Evolutionary conservation across 2,888 invertebrate species (phyloP).

Genomic region (Ophion slaviceki): DNA sequence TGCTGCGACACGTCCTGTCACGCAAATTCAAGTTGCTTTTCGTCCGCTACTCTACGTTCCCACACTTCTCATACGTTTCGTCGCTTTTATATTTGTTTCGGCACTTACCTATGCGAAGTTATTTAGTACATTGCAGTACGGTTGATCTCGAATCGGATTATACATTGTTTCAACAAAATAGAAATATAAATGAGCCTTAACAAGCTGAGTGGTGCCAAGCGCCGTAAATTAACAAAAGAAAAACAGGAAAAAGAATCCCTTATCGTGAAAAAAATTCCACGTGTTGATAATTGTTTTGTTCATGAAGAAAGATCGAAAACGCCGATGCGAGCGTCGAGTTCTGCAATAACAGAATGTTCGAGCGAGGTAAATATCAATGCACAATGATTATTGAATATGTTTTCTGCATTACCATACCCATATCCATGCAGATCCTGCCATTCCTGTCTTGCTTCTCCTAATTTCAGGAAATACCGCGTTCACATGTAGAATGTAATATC

Average conservation of each 20-base stretch:
- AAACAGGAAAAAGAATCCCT: slow-evolving; percentile 38
- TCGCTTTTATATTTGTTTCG: slow-evolving; percentile 17
- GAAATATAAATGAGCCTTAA: slow-evolving; percentile 32
- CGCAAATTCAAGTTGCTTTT: slow-evolving; percentile 10
- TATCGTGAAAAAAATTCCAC: slow-evolving; percentile 33
- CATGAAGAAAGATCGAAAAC: slow-evolving; percentile 23
- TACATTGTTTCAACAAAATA: slow-evolving; percentile 4
- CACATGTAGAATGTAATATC: slow-evolving; percentile 26
- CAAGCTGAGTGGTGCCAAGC: slow-evolving; percentile 41
- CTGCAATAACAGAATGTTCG: slow-evolving; percentile 19
- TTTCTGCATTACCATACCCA: slow-evolving; percentile 12
- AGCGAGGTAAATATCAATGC: slow-evolving; percentile 29
- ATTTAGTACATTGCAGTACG: slow-evolving; percentile 5
- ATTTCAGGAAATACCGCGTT: slow-evolving; percentile 42
- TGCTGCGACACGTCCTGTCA: slow-evolving; percentile 16
- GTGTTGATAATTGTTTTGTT: slow-evolving; percentile 43
- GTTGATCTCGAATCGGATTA: neutral
- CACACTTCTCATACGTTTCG: neutral
- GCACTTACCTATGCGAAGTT: neutral
- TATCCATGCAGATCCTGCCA: slow-evolving; percentile 3
- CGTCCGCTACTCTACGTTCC: neutral
- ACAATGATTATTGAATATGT: neutral
- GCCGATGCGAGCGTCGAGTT: slow-evolving; percentile 36
- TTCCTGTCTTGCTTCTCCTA: slow-evolving; percentile 3
- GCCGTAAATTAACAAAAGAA: slow-evolving; percentile 43